A percentile compares a stretch with the other conserved stretches of the same genome.
Evolutionary conservation across 2,113 vertebrate genomes (phyloP).

Genomic region (Nannospalax galili): DNA sequence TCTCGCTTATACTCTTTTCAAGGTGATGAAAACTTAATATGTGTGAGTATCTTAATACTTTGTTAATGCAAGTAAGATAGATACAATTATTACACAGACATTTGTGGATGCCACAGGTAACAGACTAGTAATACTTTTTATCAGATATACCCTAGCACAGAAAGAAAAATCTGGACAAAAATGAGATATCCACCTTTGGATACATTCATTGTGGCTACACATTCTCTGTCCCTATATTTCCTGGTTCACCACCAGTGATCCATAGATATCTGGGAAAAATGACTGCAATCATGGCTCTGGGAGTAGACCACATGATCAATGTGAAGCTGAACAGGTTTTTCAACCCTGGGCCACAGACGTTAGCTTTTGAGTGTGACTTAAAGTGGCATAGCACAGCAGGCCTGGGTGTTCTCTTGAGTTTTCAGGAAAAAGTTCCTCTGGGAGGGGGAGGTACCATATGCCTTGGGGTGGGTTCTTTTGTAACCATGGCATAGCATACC

Average conservation of each 20-base stretch:
- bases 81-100: background rate
- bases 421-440: background rate
- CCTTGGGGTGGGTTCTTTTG: background rate
- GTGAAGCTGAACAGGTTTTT: background rate
- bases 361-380: background rate
- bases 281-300: background rate
- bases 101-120: background rate
- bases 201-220: background rate
- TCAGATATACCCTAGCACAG: background rate
- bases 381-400: background rate
- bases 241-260: background rate
- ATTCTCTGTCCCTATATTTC: background rate
- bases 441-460: background rate
- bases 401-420: background rate
- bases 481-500: background rate
- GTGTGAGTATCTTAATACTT: background rate
- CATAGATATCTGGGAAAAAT: background rate
- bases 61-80: background rate
- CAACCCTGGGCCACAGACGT: background rate
- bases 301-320: background rate
- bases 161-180: background rate
- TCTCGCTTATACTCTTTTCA: background rate
- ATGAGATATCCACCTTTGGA: background rate
- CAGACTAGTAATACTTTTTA: background rate
- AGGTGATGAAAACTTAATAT: background rate